Conservation (phyloP, 2,888 invertebrate genomes). For the Scaptomyza parva region DNA sequence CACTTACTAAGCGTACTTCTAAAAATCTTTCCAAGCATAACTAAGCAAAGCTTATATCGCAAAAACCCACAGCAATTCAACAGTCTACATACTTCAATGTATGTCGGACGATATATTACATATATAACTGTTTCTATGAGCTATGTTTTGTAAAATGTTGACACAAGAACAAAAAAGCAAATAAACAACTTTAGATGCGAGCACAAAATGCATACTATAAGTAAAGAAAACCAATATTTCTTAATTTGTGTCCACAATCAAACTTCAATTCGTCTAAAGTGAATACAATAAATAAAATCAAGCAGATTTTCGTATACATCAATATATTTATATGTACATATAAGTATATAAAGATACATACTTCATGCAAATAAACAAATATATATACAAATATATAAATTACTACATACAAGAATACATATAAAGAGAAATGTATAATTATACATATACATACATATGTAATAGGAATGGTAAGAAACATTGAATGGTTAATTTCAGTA, state of each 20-base stretch:
- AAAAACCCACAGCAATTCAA: conserved; percentile 8
- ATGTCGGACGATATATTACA: conserved; percentile 2
- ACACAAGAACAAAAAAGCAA: conserved; percentile 9
- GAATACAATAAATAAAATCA: conserved; percentile 64
- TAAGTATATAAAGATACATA: conserved; percentile 26
- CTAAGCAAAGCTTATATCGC: conserved; percentile 54
- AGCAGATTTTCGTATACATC: conserved; percentile 53
- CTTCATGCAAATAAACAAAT: conserved; percentile 14
- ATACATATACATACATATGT: conserved; percentile 59
- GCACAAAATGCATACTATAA: conserved; percentile 38
- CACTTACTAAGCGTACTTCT: conserved; percentile 31
- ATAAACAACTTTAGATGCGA: conserved; percentile 16
- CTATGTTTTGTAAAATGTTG: conserved; percentile 47
- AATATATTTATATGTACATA: conserved; percentile 34
- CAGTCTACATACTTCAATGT: not conserved
- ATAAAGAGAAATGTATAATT: no score
- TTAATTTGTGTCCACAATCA: conserved; percentile 72
- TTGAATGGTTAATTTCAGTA: conserved; percentile 76
- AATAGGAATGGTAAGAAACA: conserved; percentile 60
- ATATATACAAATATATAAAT: conserved; percentile 19
- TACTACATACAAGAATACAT: conserved; percentile 16
- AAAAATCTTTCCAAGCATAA: conserved; percentile 22
- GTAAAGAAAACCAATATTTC: conserved; percentile 17
- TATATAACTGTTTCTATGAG: conserved; percentile 12
- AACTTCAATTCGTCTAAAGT: conserved; percentile 75